Conservation (phyloP, 2,797 vertebrate genomes). For the Alfaro cultratus region DNA sequence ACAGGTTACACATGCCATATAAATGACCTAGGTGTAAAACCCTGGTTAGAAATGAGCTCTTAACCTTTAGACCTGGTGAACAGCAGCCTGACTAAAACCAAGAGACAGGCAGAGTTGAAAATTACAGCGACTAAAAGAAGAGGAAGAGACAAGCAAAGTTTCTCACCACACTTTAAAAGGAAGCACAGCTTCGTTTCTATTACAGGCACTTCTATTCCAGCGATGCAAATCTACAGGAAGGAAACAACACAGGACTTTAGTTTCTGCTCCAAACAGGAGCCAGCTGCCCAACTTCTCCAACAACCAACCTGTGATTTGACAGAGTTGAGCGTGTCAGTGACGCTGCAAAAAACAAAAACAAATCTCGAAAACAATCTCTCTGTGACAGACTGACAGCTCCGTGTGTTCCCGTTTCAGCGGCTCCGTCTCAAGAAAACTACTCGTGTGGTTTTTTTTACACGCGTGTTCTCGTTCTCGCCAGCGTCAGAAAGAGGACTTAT, state of each 20-base stretch:
- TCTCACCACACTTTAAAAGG: background rate
- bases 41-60: background rate
- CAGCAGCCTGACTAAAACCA: background rate
- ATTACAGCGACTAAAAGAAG: background rate
- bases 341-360: constrained; percentile 55
- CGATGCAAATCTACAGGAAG: background rate
- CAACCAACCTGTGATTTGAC: constrained; percentile 50
- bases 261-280: background rate
- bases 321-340: constrained; percentile 56
- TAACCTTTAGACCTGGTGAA: background rate
- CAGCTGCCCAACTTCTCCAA: background rate
- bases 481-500: background rate
- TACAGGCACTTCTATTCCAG: background rate
- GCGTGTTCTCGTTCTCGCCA: accelerated
- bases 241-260: background rate
- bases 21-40: background rate
- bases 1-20: background rate
- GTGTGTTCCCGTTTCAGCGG: background rate
- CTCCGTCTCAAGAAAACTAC: accelerated
- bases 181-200: background rate
- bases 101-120: background rate
- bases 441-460: too few species aligned
- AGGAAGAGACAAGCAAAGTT: background rate
- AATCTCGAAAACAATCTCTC: background rate
- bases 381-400: background rate